phyloP scores from a whole-genome alignment of 2,113 vertebrate species.

The Pituophis catenifer region DNA sequence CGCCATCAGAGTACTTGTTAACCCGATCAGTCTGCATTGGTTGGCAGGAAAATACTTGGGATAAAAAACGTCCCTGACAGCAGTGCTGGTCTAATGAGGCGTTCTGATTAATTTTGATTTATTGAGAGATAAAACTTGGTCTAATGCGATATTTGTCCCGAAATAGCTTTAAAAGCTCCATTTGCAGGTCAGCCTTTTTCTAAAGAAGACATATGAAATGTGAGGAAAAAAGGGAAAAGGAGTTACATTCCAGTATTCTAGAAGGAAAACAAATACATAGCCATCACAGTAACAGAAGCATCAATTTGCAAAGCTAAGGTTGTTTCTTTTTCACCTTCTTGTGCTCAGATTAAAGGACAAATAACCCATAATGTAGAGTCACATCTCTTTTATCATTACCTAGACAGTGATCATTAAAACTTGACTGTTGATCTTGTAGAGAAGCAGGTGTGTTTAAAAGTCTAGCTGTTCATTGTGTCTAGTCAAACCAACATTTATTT shows the following conservation, averaged over 20 bases:
- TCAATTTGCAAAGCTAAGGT: not conserved
- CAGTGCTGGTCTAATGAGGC: not conserved
- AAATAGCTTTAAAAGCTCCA: not conserved
- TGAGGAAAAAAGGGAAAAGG: too few relatives aligned
- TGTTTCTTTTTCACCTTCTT: conserved; percentile 10
- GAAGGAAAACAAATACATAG: not conserved
- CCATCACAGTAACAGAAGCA: not conserved
- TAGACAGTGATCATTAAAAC: not conserved
- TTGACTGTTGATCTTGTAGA: not conserved
- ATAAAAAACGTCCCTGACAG: not conserved
- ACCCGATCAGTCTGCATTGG: not conserved
- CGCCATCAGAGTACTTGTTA: not conserved
- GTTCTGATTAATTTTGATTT: not conserved
- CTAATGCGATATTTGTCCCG: not conserved
- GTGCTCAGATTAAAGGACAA: not conserved
- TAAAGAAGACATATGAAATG: not conserved
- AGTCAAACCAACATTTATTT: not conserved
- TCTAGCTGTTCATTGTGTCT: not conserved
- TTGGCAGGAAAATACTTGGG: not conserved
- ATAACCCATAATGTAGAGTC: not conserved
- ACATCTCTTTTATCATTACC: not conserved
- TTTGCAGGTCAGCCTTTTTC: not conserved
- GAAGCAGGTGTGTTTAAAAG: not conserved
- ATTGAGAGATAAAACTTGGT: not conserved
- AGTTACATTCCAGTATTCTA: not conserved